phyloP scores from a whole-genome alignment of 2,797 vertebrate genomes.

The Margarornis squamiger region DNA sequence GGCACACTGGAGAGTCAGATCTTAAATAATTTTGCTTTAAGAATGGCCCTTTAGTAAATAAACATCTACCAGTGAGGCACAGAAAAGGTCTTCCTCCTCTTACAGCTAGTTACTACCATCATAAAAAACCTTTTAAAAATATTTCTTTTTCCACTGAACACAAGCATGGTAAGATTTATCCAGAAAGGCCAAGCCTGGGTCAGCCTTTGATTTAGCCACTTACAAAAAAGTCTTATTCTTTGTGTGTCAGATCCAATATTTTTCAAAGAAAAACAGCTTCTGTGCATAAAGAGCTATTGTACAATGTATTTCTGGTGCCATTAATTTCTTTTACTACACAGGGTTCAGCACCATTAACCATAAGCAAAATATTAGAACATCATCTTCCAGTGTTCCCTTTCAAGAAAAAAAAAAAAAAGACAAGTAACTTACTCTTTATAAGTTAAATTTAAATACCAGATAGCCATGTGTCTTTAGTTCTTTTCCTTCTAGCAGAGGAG shows the following conservation, averaged over 20 bases:
- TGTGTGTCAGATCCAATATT: background rate
- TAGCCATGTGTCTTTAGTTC: background rate
- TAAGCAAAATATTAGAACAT: background rate
- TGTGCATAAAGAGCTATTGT: background rate
- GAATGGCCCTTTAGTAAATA: background rate
- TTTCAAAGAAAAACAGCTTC: conserved; percentile 4
- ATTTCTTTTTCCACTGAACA: background rate
- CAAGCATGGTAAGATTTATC: background rate
- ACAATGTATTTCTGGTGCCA: background rate
- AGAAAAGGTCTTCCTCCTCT: background rate
- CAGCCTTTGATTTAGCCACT: background rate
- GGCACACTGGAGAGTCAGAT: background rate
- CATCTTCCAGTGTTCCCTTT: background rate
- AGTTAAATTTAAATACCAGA: background rate
- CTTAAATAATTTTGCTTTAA: background rate
- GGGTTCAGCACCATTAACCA: background rate
- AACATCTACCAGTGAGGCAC: background rate
- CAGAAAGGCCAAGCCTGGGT: background rate
- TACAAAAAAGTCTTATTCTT: background rate
- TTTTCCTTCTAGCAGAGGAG: background rate
- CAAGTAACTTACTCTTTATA: background rate
- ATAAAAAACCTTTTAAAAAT: background rate
- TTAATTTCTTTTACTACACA: background rate
- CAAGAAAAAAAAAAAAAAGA: background rate
- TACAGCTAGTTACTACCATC: background rate